Conservation (phyloP, 1,140 invertebrate species). For the Manduca sexta region DNA sequence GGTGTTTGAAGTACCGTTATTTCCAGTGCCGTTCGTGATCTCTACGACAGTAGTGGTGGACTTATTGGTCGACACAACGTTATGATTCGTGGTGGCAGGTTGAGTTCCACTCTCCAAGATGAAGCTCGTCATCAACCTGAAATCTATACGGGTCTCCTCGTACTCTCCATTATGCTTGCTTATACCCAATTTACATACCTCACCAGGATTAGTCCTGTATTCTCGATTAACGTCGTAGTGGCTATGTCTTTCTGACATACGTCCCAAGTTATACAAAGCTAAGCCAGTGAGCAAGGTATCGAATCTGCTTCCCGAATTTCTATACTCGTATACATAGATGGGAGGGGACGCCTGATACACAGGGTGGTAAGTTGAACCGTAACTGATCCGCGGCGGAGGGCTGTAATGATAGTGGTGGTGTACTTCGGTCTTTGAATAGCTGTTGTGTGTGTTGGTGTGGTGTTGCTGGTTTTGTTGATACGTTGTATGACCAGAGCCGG, state of each 20-base stretch:
- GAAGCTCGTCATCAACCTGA: slow-evolving; percentile 48
- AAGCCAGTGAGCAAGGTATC: slow-evolving; percentile 43
- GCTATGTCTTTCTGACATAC: slow-evolving; percentile 29
- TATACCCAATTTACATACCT: slow-evolving; percentile 39
- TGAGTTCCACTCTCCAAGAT: slow-evolving; percentile 29
- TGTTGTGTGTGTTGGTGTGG: neutral
- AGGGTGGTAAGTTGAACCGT: slow-evolving; percentile 33
- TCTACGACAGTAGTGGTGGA: slow-evolving; percentile 12
- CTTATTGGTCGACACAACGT: slow-evolving; percentile 12
- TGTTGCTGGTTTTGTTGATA: slow-evolving; percentile 2
- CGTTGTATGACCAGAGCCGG: too few relatives aligned
- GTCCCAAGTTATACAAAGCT: slow-evolving; percentile 47
- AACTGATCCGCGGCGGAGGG: slow-evolving; percentile 40
- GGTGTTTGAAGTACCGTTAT: neutral
- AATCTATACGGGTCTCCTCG: slow-evolving; percentile 45
- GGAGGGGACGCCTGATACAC: slow-evolving; percentile 43
- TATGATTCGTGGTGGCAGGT: slow-evolving; percentile 5
- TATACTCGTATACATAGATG: slow-evolving; percentile 45
- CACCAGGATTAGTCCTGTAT: slow-evolving; percentile 30
- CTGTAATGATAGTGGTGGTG: slow-evolving; percentile 48
- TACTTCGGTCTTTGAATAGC: slow-evolving; percentile 30
- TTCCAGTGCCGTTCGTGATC: slow-evolving; percentile 13
- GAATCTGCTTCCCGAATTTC: slow-evolving; percentile 44
- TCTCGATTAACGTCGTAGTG: slow-evolving; percentile 21
- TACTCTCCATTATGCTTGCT: slow-evolving; percentile 38